A percentile compares a stretch with the other conserved stretches of the same genome.
Evolutionary conservation across 2,113 vertebrate genomes (phyloP).

Genomic region (Peromyscus californicus): DNA sequence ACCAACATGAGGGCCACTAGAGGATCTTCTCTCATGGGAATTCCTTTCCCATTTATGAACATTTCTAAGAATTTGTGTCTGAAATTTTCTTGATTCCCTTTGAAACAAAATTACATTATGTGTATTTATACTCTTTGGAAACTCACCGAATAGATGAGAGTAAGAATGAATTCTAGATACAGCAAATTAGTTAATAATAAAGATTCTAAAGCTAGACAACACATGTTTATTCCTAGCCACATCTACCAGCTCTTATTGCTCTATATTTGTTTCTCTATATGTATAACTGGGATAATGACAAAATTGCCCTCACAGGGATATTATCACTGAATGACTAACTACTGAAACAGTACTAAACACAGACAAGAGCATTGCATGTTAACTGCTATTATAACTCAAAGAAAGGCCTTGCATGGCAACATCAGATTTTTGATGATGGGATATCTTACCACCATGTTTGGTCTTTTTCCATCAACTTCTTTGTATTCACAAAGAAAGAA

Average conservation of each 20-base stretch:
- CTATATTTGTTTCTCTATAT: not conserved
- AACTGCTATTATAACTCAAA: not conserved
- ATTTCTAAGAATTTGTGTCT: conserved; percentile 3
- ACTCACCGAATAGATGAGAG: not conserved
- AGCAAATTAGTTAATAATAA: not conserved
- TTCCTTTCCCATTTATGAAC: not conserved
- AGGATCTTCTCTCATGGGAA: not conserved
- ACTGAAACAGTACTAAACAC: not conserved
- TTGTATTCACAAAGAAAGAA: not conserved
- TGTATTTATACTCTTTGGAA: not conserved
- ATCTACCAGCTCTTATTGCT: not conserved
- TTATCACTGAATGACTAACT: not conserved
- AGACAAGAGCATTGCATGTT: not conserved
- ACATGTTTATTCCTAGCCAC: not conserved
- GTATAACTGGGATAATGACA: not conserved
- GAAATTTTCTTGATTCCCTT: not conserved
- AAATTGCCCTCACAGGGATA: not conserved
- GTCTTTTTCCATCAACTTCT: not conserved
- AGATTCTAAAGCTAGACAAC: not conserved
- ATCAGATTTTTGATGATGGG: not conserved
- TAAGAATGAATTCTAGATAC: not conserved
- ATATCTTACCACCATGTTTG: not conserved
- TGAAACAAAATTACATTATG: not conserved
- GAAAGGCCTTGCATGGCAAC: not conserved
- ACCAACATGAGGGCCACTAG: not conserved